Evolutionary conservation across 2,888 invertebrate genomes (phyloP).

Genomic region (Onthophagus sagittarius): DNA sequence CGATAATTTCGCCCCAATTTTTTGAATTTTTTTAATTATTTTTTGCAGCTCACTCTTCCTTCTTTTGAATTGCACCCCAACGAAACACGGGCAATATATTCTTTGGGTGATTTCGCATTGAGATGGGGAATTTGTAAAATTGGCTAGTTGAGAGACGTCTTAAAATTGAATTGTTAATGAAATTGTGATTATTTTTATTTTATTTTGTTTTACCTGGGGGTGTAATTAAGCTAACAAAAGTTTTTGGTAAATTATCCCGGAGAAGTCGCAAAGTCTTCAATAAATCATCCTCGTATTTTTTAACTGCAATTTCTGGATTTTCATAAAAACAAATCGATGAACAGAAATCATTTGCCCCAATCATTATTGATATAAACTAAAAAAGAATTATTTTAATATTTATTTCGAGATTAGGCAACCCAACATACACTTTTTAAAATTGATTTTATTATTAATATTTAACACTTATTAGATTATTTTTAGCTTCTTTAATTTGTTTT

Average conservation of each 20-base stretch:
- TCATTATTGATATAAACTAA: conserved; percentile 55
- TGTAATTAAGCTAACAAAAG: conserved; percentile 55
- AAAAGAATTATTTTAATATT: conserved; percentile 28
- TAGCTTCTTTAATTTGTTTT: too few species aligned
- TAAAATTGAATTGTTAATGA: conserved; percentile 23
- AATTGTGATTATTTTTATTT: neutral
- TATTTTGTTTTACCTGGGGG: conserved; percentile 49
- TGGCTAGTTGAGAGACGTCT: conserved; percentile 48
- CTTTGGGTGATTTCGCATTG: conserved; percentile 48
- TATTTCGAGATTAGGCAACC: too few species aligned
- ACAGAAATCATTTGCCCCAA: conserved; percentile 63
- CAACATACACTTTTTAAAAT: too few species aligned
- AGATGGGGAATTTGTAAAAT: conserved; percentile 43
- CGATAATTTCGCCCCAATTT: conserved; percentile 52
- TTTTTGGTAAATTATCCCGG: conserved; percentile 57
- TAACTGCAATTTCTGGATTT: conserved; percentile 45
- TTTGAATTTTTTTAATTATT: conserved; percentile 54
- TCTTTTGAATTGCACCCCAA: conserved; percentile 44
- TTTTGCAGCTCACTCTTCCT: conserved; percentile 43
- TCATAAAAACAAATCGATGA: conserved; percentile 52
- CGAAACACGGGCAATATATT: conserved; percentile 57
- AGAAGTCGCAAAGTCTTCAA: conserved; percentile 51
- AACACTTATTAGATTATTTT: too few species aligned
- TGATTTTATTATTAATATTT: too few species aligned
- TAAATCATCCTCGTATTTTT: conserved; percentile 52